Evolutionary conservation across 1,140 invertebrate species (phyloP), one percentile per base, ranked within the genome.

Genomic region (Lasaia peninsularis): DNA sequence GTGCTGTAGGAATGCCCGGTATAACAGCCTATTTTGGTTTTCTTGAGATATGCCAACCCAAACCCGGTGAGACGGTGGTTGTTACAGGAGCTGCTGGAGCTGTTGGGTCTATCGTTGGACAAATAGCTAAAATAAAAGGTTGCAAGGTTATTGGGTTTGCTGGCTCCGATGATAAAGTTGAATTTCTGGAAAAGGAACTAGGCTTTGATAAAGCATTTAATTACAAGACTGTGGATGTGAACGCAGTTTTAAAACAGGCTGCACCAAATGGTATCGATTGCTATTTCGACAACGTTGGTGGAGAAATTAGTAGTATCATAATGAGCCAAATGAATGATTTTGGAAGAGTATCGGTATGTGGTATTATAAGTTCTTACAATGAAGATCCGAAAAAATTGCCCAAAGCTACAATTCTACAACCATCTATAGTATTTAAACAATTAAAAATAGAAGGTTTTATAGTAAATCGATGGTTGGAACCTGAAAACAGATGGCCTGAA

Each of bases 71-170:
- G 24, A 58, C 48, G 10, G 32, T 58, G 4, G 56, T 58, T 9
- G 48, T 58, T 18, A 58, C 48, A 2, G 56, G 32, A 9, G 56
- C 56, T 2, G 56, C 56, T 14, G 56, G 56, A 16, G 56, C 40
- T 20, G 56, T 57, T 7, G 56, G 56, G 11, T 88, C 89, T 60
- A 54, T 86, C 1, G 59, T 62, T n/a, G n/a, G n/a, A n/a, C n/a
- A n/a, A n/a, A n/a, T n/a, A n/a, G n/a, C n/a, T n/a, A n/a, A n/a
- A n/a, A n/a, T n/a, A n/a, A n/a, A n/a, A n/a, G n/a, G n/a, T n/a
- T n/a, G n/a, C n/a, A n/a, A n/a, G n/a, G n/a, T n/a, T n/a, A n/a
- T n/a, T n/a, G n/a, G n/a, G n/a, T n/a, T n/a, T n/a, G n/a, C n/a
- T n/a, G n/a, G n/a, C n/a, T n/a, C n/a, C n/a, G n/a, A n/a, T 2